These are phyloP conservation scores for Drosophila orosa DNA, from an alignment of 1,140 invertebrate species.

Conservation along the genomic window DNA sequence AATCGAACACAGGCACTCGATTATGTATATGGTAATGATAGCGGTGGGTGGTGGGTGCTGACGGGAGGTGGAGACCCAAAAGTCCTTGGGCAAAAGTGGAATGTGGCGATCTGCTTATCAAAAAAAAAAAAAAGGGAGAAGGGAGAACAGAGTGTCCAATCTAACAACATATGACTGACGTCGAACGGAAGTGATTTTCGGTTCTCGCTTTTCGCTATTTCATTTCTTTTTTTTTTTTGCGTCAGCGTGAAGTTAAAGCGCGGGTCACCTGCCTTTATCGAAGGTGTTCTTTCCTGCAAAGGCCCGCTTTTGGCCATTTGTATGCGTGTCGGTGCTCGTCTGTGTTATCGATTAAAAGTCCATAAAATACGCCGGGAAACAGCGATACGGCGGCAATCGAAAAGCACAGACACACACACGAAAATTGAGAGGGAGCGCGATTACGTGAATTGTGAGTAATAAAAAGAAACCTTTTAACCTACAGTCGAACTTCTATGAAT, in stretches of 20 bases:
- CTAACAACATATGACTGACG: slow-evolving; percentile 45
- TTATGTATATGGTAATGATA: slow-evolving; percentile 74
- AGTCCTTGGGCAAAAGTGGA: slow-evolving; percentile 32
- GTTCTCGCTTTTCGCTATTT: slow-evolving; percentile 1
- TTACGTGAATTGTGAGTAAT: slow-evolving; percentile 74
- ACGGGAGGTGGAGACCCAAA: slow-evolving; percentile 1
- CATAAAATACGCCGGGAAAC: slow-evolving; percentile 60
- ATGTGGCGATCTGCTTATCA: slow-evolving; percentile 27
- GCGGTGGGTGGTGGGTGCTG: slow-evolving; percentile 7
- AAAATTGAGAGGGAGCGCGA: slow-evolving; percentile 46
- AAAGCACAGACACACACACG: slow-evolving; percentile 21
- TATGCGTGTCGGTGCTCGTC: slow-evolving; percentile 36
- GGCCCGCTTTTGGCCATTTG: slow-evolving; percentile 14
- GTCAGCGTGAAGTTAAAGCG: slow-evolving; percentile 1
- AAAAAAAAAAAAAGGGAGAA: neutral
- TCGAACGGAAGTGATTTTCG: slow-evolving; percentile 62
- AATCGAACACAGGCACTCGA: slow-evolving; percentile 76
- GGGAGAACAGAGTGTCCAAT: slow-evolving; percentile 8
- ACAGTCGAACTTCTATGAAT: slow-evolving; percentile 7
- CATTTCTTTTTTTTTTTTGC: neutral
- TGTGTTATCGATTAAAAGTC: slow-evolving; percentile 73
- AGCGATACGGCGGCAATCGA: slow-evolving; percentile 24
- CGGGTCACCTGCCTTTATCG: slow-evolving; percentile 51
- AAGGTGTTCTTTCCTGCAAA: slow-evolving; percentile 56
- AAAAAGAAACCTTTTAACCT: slow-evolving; percentile 17